A percentile compares a stretch with the other conserved stretches of the same genome.
phyloP scores from a whole-genome alignment of 1,140 invertebrate species.

The Drosophila pseudoobscura region DNA sequence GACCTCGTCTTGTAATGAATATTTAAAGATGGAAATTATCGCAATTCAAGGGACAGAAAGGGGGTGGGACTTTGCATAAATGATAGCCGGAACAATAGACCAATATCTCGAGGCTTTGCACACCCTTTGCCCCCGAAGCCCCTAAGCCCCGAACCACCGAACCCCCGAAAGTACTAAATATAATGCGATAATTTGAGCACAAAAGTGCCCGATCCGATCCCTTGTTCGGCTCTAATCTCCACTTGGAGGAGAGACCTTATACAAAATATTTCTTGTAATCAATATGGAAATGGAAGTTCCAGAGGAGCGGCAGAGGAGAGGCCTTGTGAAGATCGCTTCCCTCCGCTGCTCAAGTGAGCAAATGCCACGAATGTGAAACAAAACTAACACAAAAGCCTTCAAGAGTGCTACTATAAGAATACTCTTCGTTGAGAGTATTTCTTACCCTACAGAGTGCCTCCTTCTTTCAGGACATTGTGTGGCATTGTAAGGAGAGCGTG shows the following conservation, averaged over 20 bases:
- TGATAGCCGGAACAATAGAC: constrained; percentile 73
- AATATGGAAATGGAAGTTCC: constrained; percentile 37
- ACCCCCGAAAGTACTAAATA: not conserved
- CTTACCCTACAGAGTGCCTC: constrained; percentile 18
- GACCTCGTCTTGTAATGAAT: constrained; percentile 70
- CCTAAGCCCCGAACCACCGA: too few relatives aligned
- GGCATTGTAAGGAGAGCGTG: constrained; percentile 54
- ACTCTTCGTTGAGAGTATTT: not conserved
- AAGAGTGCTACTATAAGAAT: constrained; percentile 13
- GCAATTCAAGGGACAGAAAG: constrained; percentile 40
- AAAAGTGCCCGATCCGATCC: constrained; percentile 53
- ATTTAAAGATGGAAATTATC: constrained; percentile 79
- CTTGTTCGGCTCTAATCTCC: constrained; percentile 48
- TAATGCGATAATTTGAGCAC: constrained; percentile 74
- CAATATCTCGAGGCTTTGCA: constrained; percentile 64
- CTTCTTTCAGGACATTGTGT: constrained; percentile 29
- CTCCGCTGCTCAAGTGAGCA: constrained; percentile 62
- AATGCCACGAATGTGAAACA: constrained; percentile 69
- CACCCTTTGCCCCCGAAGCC: constrained; percentile 13
- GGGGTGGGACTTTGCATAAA: constrained; percentile 70
- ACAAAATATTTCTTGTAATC: constrained; percentile 62
- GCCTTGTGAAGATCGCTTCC: not conserved
- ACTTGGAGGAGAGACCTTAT: constrained; percentile 8
- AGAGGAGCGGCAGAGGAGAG: constrained; percentile 9
- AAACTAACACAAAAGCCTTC: constrained; percentile 72